Percentiles rank a stretch among this genome's conserved stretches.
Conservation (phyloP, 2,797 vertebrate species). For the Pseudochromis fuscus region DNA sequence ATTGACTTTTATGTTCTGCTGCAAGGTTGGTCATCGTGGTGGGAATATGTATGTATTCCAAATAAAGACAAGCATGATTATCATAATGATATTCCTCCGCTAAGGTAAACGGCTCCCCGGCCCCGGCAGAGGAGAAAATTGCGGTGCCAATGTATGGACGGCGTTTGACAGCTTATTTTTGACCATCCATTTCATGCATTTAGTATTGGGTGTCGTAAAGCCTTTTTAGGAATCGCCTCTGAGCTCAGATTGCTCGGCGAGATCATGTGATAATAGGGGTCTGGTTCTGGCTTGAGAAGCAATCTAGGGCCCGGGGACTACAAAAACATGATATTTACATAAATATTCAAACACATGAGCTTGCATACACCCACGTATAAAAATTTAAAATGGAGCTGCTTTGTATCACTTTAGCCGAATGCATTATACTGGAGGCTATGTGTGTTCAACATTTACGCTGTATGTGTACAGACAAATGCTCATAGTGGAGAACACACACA, state of each 20-base stretch:
- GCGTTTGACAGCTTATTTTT: slow-evolving; percentile 59
- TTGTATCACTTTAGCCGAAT: slow-evolving; percentile 31
- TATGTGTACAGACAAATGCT: slow-evolving; percentile 3
- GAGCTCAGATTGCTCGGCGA: slow-evolving; percentile 31
- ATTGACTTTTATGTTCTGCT: slow-evolving; percentile 76
- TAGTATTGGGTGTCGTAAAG: slow-evolving; percentile 1
- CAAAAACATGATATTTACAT: slow-evolving; percentile 60
- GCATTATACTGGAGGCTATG: slow-evolving; percentile 46
- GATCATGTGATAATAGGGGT: slow-evolving; percentile 44
- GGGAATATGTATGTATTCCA: slow-evolving; percentile 70
- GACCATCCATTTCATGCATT: slow-evolving; percentile 48
- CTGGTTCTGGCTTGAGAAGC: slow-evolving; percentile 43
- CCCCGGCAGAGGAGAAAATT: slow-evolving; percentile 30
- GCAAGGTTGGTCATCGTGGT: slow-evolving; percentile 69
- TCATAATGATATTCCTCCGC: slow-evolving; percentile 71
- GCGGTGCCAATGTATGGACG: slow-evolving; percentile 34
- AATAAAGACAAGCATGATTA: slow-evolving; percentile 69
- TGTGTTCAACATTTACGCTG: slow-evolving; percentile 6
- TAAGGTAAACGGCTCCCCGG: slow-evolving; percentile 59
- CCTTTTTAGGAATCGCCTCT: slow-evolving; percentile 14
- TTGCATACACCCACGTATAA: slow-evolving; percentile 35
- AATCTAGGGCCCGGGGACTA: slow-evolving; percentile 21
- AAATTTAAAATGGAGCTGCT: slow-evolving; percentile 20
- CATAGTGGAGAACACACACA: no score
- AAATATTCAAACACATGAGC: slow-evolving; percentile 62